phyloP scores from a whole-genome alignment of 2,797 vertebrate species.

The Taeniopygia guttata region DNA sequence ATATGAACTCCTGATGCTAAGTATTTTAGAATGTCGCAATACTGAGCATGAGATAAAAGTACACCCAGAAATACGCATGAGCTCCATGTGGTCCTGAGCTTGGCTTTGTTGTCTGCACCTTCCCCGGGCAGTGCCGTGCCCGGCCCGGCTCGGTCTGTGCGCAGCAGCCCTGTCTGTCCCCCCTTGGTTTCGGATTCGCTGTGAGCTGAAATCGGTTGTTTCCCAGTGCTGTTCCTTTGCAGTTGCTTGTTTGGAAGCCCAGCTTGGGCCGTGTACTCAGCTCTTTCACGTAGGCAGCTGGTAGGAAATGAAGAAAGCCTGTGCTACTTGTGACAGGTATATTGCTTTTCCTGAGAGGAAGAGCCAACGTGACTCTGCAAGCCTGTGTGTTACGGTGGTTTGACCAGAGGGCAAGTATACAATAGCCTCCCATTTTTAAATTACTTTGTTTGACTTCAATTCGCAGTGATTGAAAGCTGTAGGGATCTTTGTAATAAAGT shows the following conservation, averaged over 20 bases:
- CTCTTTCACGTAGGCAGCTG: not conserved
- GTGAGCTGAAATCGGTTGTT: not conserved
- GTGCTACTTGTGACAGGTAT: not conserved
- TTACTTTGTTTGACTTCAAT: slow-evolving; percentile 18
- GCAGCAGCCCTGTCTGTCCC: not conserved
- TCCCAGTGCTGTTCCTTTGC: slow-evolving; percentile 13
- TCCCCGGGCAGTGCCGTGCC: not conserved
- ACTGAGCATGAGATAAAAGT: slow-evolving; percentile 61
- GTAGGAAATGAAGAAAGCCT: slow-evolving; percentile 10
- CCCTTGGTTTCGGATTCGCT: not conserved
- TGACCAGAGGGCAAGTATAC: slow-evolving; percentile 35
- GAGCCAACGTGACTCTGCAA: slow-evolving; percentile 13
- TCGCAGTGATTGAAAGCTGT: slow-evolving; percentile 36
- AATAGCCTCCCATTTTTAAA: slow-evolving; percentile 32
- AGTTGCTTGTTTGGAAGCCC: slow-evolving; percentile 6
- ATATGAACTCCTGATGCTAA: slow-evolving; percentile 62
- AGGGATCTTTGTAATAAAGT: slow-evolving; percentile 8
- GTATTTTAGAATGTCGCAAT: slow-evolving; percentile 55
- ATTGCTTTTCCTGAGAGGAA: slow-evolving; percentile 8
- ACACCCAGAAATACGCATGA: slow-evolving; percentile 41
- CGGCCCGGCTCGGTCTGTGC: not conserved
- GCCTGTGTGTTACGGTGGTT: not conserved
- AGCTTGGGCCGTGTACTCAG: not conserved
- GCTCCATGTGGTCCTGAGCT: slow-evolving; percentile 32
- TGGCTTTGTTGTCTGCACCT: slow-evolving; percentile 53